Base-by-base conservation (phyloP, 2,113 vertebrate genomes). In the Strix uralensis region DNA sequence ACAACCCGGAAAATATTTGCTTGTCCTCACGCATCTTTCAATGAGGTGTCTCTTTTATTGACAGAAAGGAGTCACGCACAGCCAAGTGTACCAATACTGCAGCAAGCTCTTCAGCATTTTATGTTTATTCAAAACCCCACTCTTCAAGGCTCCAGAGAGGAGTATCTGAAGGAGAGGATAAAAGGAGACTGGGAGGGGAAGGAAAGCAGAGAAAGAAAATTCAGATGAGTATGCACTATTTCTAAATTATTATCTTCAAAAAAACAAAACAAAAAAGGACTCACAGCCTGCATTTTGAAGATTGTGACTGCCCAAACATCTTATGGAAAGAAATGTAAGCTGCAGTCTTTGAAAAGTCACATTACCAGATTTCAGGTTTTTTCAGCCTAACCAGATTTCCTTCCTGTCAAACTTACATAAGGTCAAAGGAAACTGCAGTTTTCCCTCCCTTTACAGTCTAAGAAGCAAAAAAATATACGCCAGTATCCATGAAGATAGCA, bases 21-120 rank as follows among this genome's bases (percentile, higher is more conserved):
- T 95, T 89, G 51, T 88, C 74, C 51, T 81, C 77, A 89, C 85
- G 69, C 49, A 84, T 94, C 69, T 93, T 92, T 92, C 86, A 94
- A 40, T 67, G 65, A 92, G 49, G 69, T 44, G 7, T 59, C 73
- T 93, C 32, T 88, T 72, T 62, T 92, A 82, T 69, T 84, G 46
- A 94, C 57, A 96, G 82, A 90, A 90, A 83, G 71, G 88, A 94
- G 83, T 78, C 52, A 89, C 2, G 40, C 72, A 87, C 57, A 69
- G 77, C 21, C 90, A 89, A 94, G 55, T 65, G 34, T 26, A 94
- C 83, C 47, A 34, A 65, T 32, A 65, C 36, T 46, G 70, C 40
- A 87, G 88, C 25, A 78, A 91, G 32, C 42, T 88, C 63, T 62
- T 73, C 75, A 85, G 32, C 44, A 86, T 67, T 81, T 93, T 32